phyloP scores from a whole-genome alignment of 2,113 vertebrate genomes.

The Phaethon lepturus region DNA sequence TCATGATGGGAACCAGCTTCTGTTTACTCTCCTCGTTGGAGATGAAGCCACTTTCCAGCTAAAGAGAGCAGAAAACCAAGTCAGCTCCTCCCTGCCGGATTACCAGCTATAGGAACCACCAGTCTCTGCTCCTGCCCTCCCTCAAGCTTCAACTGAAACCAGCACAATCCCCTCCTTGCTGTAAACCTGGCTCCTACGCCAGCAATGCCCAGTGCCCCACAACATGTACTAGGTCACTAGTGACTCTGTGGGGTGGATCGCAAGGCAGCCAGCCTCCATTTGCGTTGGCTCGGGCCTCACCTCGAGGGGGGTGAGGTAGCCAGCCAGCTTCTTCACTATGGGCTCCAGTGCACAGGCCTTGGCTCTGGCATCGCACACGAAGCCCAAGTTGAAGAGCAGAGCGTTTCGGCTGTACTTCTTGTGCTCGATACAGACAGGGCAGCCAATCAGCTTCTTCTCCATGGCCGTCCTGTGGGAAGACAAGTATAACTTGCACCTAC shows the following conservation, averaged over 20 bases:
- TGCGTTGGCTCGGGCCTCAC: constrained; percentile 43
- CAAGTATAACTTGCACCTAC: fast-evolving
- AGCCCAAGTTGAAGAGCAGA: constrained; percentile 94
- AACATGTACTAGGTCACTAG: fast-evolving
- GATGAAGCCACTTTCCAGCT: constrained; percentile 97
- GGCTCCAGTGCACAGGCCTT: constrained; percentile 96
- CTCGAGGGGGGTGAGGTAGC: constrained; percentile 96
- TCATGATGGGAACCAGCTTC: constrained; percentile 96
- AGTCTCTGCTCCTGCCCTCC: fast-evolving
- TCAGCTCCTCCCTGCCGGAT: background rate
- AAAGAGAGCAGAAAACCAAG: background rate
- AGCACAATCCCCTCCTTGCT: background rate
- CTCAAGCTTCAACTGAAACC: background rate
- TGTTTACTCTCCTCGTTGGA: constrained; percentile 97
- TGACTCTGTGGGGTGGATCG: fast-evolving
- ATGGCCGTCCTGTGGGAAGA: constrained; percentile 87
- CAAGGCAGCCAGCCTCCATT: background rate
- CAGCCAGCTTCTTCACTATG: constrained; percentile 96
- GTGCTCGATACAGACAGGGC: constrained; percentile 96
- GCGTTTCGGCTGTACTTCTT: constrained; percentile 98
- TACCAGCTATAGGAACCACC: fast-evolving
- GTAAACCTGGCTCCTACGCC: background rate
- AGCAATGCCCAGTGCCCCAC: background rate
- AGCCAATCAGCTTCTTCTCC: constrained; percentile 98
- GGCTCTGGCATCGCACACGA: constrained; percentile 92